Conservation (phyloP, 2,888 invertebrate genomes). For the Sepiola atlantica region DNA sequence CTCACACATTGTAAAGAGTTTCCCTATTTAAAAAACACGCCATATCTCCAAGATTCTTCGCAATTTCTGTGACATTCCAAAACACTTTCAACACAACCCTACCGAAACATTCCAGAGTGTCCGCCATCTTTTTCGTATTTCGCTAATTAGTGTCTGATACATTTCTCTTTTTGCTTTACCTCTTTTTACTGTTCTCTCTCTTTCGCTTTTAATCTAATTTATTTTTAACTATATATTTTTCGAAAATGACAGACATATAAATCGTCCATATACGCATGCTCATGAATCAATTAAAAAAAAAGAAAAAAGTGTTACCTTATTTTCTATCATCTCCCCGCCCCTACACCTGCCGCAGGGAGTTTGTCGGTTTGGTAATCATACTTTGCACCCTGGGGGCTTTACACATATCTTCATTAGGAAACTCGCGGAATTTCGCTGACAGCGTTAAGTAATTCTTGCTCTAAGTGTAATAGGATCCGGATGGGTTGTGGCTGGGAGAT, state of each 20-base stretch:
- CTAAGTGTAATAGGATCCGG: not conserved
- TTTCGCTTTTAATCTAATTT: too few relatives aligned
- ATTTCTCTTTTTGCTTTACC: not conserved
- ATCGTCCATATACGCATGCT: not conserved
- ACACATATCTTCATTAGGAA: not conserved
- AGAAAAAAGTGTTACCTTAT: not conserved
- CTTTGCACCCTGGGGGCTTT: not conserved
- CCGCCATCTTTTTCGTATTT: not conserved
- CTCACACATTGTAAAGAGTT: too few relatives aligned
- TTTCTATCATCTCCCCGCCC: too few relatives aligned
- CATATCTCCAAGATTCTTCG: not conserved
- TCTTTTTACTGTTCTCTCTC: too few relatives aligned
- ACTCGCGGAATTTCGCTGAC: not conserved
- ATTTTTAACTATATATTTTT: not conserved
- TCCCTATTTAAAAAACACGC: not conserved
- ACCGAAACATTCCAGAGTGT: not conserved
- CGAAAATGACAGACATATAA: not conserved
- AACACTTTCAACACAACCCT: not conserved
- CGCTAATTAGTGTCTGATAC: not conserved
- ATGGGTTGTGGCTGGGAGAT: not conserved
- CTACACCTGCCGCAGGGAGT: not conserved
- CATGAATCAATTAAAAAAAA: not conserved
- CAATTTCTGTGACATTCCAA: not conserved
- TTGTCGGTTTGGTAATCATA: not conserved
- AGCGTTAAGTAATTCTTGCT: conserved; percentile 1